Conservation (phyloP, 2,797 vertebrate genomes). For the Amniataba percoides region DNA sequence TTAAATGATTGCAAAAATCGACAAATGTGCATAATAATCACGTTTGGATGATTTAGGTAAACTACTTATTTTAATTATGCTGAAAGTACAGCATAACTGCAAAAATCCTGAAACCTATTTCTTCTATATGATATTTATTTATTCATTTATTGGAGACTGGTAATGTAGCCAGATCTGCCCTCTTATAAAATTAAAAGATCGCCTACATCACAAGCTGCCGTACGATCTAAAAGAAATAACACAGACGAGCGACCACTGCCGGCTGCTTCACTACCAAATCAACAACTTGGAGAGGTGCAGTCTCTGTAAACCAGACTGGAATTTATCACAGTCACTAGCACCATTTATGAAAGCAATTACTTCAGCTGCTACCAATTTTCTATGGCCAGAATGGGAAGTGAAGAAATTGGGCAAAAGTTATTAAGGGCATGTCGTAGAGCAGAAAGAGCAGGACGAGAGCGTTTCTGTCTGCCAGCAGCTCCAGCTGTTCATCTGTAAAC, state of each 20-base stretch:
- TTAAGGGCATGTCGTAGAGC: neutral
- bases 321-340: constrained; percentile 6
- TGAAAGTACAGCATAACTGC: neutral
- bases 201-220: neutral
- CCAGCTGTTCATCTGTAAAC: neutral
- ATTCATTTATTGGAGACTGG: neutral
- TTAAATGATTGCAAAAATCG: neutral
- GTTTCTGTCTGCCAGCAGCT: neutral
- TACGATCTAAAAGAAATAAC: neutral
- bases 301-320: neutral
- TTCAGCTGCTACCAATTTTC: constrained; percentile 7
- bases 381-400: neutral
- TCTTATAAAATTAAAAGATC: neutral
- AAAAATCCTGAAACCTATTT: neutral
- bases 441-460: neutral
- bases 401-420: constrained; percentile 3
- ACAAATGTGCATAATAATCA: neutral
- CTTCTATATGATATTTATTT: neutral
- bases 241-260: neutral
- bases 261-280: neutral
- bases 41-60: neutral
- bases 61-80: neutral
- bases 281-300: neutral
- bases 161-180: neutral
- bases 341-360: constrained; percentile 19